Percentiles rank a stretch among this genome's conserved stretches.
Evolutionary conservation across 2,888 invertebrate species (phyloP).

Genomic region (Cantharis rufa): DNA sequence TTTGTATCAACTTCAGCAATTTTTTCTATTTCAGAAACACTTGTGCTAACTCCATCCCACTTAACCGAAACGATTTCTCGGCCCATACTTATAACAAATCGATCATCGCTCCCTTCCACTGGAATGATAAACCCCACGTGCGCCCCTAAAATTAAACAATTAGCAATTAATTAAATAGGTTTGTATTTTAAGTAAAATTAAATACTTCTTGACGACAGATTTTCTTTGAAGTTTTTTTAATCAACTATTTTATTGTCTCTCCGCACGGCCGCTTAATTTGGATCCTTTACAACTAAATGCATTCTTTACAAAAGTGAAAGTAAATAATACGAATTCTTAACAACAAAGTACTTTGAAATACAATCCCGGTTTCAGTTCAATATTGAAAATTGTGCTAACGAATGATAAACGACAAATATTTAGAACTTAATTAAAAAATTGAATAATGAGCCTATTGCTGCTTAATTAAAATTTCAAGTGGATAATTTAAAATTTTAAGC

Average conservation of each 20-base stretch:
- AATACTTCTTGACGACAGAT: neutral
- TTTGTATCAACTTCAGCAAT: conserved; percentile 64
- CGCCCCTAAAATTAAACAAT: conserved; percentile 33
- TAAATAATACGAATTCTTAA: neutral
- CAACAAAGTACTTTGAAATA: neutral
- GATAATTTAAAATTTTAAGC: neutral
- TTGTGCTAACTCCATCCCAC: conserved; percentile 67
- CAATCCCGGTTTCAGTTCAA: neutral
- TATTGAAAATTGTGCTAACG: neutral
- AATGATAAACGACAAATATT: neutral
- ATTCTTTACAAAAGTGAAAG: neutral
- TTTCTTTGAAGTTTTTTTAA: neutral
- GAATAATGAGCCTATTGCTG: neutral
- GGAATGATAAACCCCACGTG: conserved; percentile 65
- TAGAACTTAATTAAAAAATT: neutral
- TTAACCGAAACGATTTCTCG: conserved; percentile 63
- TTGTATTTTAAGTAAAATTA: neutral
- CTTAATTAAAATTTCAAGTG: neutral
- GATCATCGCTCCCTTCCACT: conserved; percentile 62
- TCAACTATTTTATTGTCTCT: neutral
- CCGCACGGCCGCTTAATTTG: neutral
- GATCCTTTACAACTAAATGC: neutral
- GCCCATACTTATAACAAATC: conserved; percentile 67
- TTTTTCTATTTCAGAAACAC: conserved; percentile 56
- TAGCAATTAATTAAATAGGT: neutral